Evolutionary conservation across 2,888 invertebrate species (phyloP).

Genomic region (Tenthredo scrophulariae): DNA sequence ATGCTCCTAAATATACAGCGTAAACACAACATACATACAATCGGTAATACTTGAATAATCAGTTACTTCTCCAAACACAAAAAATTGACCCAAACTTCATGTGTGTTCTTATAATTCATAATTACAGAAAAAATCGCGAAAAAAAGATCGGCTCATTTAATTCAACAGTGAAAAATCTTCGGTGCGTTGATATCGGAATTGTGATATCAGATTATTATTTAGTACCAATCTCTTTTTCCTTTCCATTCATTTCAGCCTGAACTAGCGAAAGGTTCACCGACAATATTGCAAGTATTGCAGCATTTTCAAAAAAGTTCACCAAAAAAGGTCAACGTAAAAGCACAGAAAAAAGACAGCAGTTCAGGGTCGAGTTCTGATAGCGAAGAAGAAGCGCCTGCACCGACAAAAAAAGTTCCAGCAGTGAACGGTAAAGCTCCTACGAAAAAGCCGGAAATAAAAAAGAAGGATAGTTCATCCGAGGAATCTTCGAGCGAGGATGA

Average conservation of each 20-base stretch:
- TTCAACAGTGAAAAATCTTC: neutral
- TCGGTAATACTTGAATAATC: neutral
- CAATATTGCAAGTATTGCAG: constrained; percentile 82
- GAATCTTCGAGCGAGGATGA: constrained; percentile 71
- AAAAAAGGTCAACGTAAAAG: constrained; percentile 78
- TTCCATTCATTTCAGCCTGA: constrained; percentile 80
- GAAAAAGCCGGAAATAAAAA: constrained; percentile 61
- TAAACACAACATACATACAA: neutral
- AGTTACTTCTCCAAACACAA: neutral
- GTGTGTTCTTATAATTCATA: neutral
- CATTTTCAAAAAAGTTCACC: constrained; percentile 80
- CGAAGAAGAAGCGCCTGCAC: constrained; percentile 65
- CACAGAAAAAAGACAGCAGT: constrained; percentile 68
- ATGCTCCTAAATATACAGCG: neutral
- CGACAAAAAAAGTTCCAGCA: constrained; percentile 64
- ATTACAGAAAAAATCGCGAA: neutral
- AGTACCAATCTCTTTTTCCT: neutral
- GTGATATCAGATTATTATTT: neutral
- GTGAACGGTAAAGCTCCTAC: constrained; percentile 67
- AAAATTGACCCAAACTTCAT: neutral
- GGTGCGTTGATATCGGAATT: neutral
- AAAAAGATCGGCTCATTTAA: neutral
- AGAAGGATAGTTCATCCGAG: constrained; percentile 66
- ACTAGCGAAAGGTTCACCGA: constrained; percentile 84
- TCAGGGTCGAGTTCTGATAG: constrained; percentile 75